Percentiles rank a stretch among this genome's conserved stretches.
Conservation (phyloP, 2,888 invertebrate genomes). For the Raillietiella orientalis region DNA sequence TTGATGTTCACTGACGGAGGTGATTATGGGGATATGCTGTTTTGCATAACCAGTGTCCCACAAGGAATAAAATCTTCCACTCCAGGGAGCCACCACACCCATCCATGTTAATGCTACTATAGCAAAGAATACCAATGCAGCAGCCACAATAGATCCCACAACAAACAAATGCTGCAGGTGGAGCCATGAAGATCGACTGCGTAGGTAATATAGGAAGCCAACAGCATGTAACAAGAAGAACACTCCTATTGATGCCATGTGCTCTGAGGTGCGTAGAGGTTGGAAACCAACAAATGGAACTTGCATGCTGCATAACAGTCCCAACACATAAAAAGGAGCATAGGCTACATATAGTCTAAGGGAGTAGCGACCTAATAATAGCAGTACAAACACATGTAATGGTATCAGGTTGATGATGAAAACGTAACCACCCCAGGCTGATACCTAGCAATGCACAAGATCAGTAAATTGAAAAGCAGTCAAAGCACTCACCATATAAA, state of each 20-base stretch:
- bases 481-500: conserved; percentile 93
- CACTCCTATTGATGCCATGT: conserved; percentile 78
- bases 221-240: conserved; percentile 75
- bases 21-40: conserved; percentile 96
- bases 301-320: conserved; percentile 87
- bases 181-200: conserved; percentile 49
- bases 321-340: conserved; percentile 83
- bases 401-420: conserved; percentile 98
- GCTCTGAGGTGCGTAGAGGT: conserved; percentile 91
- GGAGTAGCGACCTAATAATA: conserved; percentile 84
- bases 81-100: conserved; percentile 89
- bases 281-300: conserved; percentile 53
- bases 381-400: conserved; percentile 63
- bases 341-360: conserved; percentile 75
- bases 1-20: conserved; percentile 96
- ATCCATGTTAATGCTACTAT: conserved; percentile 70
- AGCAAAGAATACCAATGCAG: conserved; percentile 39
- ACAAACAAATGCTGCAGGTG: conserved; percentile 65
- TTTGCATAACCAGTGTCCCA: conserved; percentile 99
- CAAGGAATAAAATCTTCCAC: conserved; percentile 83
- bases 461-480: too few relatives aligned
- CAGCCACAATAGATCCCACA: conserved; percentile 37
- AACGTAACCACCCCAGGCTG: conserved; percentile 98
- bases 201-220: conserved; percentile 50
- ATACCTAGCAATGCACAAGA: too few relatives aligned